Evolutionary conservation across 2,113 vertebrate species (phyloP).

Genomic region (Mus spicilegus): DNA sequence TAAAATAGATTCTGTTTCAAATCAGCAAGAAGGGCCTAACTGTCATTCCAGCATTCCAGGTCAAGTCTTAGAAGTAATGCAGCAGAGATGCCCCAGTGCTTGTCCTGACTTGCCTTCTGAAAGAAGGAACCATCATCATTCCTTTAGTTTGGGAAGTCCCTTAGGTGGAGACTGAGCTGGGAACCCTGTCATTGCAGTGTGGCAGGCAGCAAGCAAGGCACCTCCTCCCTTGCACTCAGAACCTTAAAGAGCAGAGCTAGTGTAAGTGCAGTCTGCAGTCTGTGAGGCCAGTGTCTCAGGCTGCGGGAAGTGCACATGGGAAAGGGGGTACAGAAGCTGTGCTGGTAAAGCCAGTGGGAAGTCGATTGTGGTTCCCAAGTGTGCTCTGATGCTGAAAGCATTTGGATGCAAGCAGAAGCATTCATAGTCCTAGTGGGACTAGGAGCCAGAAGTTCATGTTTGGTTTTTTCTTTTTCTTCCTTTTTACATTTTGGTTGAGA

Average conservation of each 20-base stretch:
- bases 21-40: constrained; percentile 8
- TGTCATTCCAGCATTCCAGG: constrained; percentile 25
- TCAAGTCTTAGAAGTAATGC: background rate
- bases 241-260: background rate
- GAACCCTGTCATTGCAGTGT: background rate
- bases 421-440: constrained; percentile 42
- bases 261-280: background rate
- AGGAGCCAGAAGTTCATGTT: constrained; percentile 7
- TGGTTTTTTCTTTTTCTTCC: background rate
- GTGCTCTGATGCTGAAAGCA: constrained; percentile 76
- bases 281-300: background rate
- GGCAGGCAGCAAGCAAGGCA: background rate
- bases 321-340: background rate
- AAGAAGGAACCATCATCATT: constrained; percentile 17
- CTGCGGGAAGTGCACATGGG: background rate
- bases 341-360: constrained; percentile 44
- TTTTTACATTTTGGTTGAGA: background rate
- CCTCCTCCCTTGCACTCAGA: background rate
- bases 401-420: constrained; percentile 70
- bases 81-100: constrained; percentile 26
- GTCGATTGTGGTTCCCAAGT: constrained; percentile 47
- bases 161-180: background rate
- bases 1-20: constrained; percentile 63
- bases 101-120: constrained; percentile 50
- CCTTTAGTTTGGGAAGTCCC: constrained; percentile 32